Conservation (phyloP, 2,797 vertebrate genomes). For the Sebastes taczanowskii region DNA sequence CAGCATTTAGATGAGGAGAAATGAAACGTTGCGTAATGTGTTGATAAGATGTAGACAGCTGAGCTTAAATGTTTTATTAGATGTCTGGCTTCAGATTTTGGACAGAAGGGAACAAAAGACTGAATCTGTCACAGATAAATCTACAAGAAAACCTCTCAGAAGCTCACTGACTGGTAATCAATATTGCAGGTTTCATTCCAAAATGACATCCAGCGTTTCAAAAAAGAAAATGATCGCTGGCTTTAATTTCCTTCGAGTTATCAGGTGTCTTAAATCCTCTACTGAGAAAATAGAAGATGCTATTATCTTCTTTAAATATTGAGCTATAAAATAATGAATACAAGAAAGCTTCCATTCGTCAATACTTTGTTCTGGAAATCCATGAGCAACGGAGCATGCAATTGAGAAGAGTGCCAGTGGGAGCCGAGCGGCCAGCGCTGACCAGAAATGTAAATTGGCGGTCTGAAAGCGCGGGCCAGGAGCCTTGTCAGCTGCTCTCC, state of each 20-base stretch:
- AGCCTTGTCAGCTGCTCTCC: constrained; percentile 60
- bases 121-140: neutral
- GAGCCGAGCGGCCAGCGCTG: constrained; percentile 25
- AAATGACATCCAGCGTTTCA: neutral
- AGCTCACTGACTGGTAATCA: neutral
- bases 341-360: constrained; percentile 35
- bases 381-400: constrained; percentile 40
- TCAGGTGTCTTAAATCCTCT: neutral
- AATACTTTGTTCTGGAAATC: constrained; percentile 46
- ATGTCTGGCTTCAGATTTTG: neutral
- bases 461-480: constrained; percentile 38
- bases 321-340: neutral
- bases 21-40: neutral
- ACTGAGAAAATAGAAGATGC: neutral
- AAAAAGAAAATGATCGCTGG: neutral
- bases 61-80: neutral
- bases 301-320: neutral
- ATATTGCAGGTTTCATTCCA: neutral
- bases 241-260: neutral
- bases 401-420: constrained; percentile 43
- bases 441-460: constrained; percentile 59
- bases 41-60: neutral
- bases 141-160: neutral
- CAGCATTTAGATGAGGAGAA: neutral
- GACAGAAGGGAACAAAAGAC: neutral